Conservation (phyloP, 2,888 invertebrate genomes). For the Podabrus alpinus region DNA sequence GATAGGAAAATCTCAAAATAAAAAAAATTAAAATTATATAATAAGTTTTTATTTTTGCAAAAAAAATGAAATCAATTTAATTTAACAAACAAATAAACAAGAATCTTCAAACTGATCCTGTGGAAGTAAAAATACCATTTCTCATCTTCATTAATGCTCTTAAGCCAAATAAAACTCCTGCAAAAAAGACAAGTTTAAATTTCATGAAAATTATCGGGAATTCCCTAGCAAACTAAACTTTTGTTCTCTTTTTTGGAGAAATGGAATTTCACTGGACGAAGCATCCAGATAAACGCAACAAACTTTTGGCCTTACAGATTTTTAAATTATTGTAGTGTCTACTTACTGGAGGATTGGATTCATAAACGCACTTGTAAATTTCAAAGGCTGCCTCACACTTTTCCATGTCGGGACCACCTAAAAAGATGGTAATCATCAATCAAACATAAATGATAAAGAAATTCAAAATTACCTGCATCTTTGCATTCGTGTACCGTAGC, state of each 20-base stretch:
- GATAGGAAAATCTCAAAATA: too few species aligned
- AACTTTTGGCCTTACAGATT: too few species aligned
- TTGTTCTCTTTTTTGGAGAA: not conserved
- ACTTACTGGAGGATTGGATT: constrained; percentile 18
- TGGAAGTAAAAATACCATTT: too few species aligned
- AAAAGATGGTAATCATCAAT: not conserved
- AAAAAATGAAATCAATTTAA: not conserved
- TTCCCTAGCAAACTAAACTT: not conserved
- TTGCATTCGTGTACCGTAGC: constrained; percentile 6
- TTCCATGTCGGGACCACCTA: not conserved
- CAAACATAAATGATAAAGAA: not conserved
- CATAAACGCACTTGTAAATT: constrained; percentile 25
- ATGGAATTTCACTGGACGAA: too few species aligned
- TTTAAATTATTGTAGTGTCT: too few species aligned
- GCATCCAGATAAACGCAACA: too few species aligned
- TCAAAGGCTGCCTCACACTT: constrained; percentile 12
- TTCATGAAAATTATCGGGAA: too few species aligned
- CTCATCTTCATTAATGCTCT: not conserved
- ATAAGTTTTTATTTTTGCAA: not conserved
- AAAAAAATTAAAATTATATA: too few species aligned
- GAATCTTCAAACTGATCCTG: too few species aligned
- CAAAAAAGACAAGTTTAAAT: not conserved
- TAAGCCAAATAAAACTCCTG: not conserved
- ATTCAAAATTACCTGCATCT: constrained; percentile 11
- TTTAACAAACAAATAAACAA: not conserved